Evolutionary conservation across 2,113 vertebrate species (phyloP).

Genomic region (Heliornis fulica): DNA sequence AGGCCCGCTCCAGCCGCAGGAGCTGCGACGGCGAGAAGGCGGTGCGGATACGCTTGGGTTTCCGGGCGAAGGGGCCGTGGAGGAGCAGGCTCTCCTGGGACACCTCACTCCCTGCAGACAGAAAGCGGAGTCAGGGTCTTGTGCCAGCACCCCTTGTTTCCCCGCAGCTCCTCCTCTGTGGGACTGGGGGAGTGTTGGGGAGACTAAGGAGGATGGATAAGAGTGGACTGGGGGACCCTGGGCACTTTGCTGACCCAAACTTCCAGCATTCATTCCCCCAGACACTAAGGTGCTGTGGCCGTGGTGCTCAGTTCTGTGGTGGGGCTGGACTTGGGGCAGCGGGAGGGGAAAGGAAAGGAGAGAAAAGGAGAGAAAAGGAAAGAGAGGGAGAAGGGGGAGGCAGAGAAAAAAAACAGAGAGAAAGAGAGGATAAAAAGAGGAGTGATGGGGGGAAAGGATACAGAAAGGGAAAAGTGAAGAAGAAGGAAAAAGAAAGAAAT

Average conservation of each 20-base stretch:
- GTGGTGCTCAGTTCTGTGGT: rapidly evolving
- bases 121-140: background rate
- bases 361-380: background rate
- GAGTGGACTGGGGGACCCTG: rapidly evolving
- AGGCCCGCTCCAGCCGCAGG: conserved; percentile 90
- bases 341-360: background rate
- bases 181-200: rapidly evolving
- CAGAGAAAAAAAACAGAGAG: background rate
- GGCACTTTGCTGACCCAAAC: rapidly evolving
- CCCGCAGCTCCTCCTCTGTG: rapidly evolving
- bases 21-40: conserved; percentile 97
- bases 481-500: background rate
- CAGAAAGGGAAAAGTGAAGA: background rate
- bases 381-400: background rate
- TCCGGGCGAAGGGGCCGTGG: conserved; percentile 93
- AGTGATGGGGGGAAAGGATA: too few relatives aligned
- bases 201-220: rapidly evolving
- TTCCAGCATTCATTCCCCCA: rapidly evolving
- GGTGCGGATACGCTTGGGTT: conserved; percentile 96
- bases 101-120: conserved; percentile 83
- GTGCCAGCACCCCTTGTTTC: rapidly evolving
- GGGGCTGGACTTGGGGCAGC: background rate
- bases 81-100: conserved; percentile 93
- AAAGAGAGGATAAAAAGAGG: background rate
- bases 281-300: rapidly evolving